These are phyloP conservation scores for Aspiorhynchus laticeps DNA, from an alignment of 2,113 vertebrate genomes.

Conservation along the genomic window DNA sequence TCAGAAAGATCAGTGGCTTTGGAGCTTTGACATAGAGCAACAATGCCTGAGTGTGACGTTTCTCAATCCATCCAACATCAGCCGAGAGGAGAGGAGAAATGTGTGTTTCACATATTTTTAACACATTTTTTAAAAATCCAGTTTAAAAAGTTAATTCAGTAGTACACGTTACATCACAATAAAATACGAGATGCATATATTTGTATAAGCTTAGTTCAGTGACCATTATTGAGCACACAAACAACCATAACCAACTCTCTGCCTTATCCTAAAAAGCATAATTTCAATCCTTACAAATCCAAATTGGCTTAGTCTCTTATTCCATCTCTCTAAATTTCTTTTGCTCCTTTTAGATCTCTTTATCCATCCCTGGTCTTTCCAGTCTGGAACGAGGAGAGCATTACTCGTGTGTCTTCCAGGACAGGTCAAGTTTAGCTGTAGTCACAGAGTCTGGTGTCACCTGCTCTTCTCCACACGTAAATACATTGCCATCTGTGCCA, in stretches of 20 bases:
- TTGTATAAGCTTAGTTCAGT: neutral
- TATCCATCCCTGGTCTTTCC: constrained; percentile 85
- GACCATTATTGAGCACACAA: neutral
- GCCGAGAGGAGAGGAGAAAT: constrained; percentile 47
- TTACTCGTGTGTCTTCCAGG: constrained; percentile 88
- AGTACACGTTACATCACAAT: neutral
- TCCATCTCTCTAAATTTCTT: neutral
- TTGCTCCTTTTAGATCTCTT: constrained; percentile 78
- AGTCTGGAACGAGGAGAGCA: constrained; percentile 79
- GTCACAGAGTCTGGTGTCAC: constrained; percentile 81
- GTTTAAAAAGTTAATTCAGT: neutral
- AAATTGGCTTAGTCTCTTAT: neutral
- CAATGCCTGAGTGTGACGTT: constrained; percentile 82
- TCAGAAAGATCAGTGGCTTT: constrained; percentile 86
- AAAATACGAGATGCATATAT: neutral
- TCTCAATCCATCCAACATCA: constrained; percentile 89
- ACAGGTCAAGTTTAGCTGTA: constrained; percentile 79
- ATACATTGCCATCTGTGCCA: constrained; percentile 76
- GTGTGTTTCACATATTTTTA: constrained; percentile 25
- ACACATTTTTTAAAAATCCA: neutral
- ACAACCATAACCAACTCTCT: neutral
- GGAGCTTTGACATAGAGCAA: constrained; percentile 89
- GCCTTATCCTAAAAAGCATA: neutral
- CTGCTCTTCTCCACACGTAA: constrained; percentile 85
- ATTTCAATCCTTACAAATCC: neutral